Evolutionary conservation across 1,140 invertebrate genomes (phyloP).

Genomic region (Ceratitis capitata): DNA sequence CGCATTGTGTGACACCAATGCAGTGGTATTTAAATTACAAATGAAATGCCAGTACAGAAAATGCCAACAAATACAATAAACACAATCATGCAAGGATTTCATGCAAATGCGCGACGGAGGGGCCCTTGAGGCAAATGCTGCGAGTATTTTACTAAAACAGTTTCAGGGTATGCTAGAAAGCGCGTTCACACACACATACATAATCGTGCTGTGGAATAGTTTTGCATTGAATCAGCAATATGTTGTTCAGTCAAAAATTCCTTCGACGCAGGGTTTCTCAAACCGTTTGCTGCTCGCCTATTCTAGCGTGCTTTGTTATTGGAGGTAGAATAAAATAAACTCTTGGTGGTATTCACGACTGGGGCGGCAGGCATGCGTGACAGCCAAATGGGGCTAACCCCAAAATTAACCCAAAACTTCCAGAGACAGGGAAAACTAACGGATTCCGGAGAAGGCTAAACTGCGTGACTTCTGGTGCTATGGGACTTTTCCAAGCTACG

Average conservation of each 20-base stretch:
- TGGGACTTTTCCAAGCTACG: too few relatives aligned
- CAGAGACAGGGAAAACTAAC: too few relatives aligned
- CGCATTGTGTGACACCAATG: conserved; percentile 36
- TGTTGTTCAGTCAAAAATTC: background rate
- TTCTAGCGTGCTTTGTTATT: too few relatives aligned
- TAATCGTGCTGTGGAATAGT: background rate
- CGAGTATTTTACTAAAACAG: background rate
- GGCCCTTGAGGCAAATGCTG: background rate
- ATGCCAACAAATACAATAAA: background rate
- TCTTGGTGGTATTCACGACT: too few relatives aligned
- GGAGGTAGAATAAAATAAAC: too few relatives aligned
- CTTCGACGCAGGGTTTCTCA: background rate
- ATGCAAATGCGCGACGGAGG: background rate
- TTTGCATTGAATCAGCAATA: background rate
- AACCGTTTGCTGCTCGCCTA: background rate
- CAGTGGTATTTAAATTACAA: conserved; percentile 37
- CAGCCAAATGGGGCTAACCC: too few relatives aligned
- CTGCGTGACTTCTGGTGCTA: too few relatives aligned
- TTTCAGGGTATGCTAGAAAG: background rate
- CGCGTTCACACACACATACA: background rate
- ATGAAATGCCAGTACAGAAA: conserved; percentile 26
- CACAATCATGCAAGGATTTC: background rate
- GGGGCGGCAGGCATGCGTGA: too few relatives aligned
- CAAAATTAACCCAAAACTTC: too few relatives aligned
- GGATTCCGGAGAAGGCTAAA: too few relatives aligned